Conservation (phyloP, 2,797 vertebrate species). For the Sebastes iracundus region DNA sequence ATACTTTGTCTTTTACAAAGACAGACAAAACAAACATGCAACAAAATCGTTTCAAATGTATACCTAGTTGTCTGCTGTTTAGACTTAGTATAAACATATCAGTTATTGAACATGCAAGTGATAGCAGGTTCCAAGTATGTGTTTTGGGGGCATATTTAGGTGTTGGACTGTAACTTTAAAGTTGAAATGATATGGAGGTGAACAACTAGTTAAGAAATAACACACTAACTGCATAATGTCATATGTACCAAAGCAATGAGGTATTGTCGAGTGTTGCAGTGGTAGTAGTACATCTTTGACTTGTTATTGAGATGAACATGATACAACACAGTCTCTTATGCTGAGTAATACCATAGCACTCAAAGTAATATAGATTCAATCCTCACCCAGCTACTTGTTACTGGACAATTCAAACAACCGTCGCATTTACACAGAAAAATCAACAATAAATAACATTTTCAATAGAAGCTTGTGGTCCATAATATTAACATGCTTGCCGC, state of each 20-base stretch:
- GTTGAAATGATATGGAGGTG: background rate
- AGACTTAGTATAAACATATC: background rate
- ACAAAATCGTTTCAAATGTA: background rate
- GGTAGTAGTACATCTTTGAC: background rate
- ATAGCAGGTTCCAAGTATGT: background rate
- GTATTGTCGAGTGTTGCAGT: background rate
- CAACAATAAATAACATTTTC: background rate
- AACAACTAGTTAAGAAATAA: background rate
- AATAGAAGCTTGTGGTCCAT: background rate
- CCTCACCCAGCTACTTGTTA: background rate
- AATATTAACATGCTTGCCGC: conserved; percentile 1
- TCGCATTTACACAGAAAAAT: background rate
- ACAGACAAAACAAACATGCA: no score
- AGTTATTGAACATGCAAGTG: background rate
- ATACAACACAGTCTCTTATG: conserved; percentile 3
- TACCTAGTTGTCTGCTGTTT: background rate
- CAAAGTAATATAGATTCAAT: conserved; percentile 19
- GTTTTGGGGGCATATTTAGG: background rate
- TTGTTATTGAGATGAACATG: background rate
- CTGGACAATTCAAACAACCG: background rate
- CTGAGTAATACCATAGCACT: conserved; percentile 17
- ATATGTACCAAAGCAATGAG: background rate
- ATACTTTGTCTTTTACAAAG: no score
- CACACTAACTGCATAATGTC: background rate
- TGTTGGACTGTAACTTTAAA: background rate